phyloP scores from a whole-genome alignment of 2,113 vertebrate genomes.

The Mesitornis unicolor region DNA sequence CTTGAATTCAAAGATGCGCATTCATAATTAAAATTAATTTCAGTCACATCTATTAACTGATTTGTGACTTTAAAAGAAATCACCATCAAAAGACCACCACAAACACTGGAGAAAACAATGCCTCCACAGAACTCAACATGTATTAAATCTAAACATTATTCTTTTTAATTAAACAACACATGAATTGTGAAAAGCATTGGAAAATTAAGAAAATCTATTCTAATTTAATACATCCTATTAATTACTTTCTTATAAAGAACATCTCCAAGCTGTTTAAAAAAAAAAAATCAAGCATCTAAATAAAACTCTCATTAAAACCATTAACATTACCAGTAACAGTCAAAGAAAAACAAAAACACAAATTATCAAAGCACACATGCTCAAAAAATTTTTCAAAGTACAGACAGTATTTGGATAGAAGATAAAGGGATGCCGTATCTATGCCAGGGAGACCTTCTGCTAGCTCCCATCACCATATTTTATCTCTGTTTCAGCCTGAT shows the following conservation, averaged over 20 bases:
- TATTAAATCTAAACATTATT: background rate
- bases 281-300: background rate
- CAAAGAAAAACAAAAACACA: background rate
- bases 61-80: background rate
- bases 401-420: background rate
- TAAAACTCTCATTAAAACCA: background rate
- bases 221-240: background rate
- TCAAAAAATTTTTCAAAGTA: background rate
- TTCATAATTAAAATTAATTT: background rate
- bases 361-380: background rate
- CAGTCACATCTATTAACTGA: background rate
- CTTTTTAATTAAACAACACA: background rate
- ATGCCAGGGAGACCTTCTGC: conserved; percentile 7
- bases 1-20: background rate
- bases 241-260: background rate
- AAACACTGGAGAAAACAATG: background rate
- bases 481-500: background rate
- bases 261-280: background rate
- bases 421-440: background rate
- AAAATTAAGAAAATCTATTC: background rate
- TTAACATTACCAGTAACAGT: background rate
- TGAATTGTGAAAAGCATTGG: background rate
- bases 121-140: background rate
- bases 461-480: background rate
- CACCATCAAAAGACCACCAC: background rate